Evolutionary conservation across 1,140 invertebrate species (phyloP).

Genomic region (Drosophila carrolli): DNA sequence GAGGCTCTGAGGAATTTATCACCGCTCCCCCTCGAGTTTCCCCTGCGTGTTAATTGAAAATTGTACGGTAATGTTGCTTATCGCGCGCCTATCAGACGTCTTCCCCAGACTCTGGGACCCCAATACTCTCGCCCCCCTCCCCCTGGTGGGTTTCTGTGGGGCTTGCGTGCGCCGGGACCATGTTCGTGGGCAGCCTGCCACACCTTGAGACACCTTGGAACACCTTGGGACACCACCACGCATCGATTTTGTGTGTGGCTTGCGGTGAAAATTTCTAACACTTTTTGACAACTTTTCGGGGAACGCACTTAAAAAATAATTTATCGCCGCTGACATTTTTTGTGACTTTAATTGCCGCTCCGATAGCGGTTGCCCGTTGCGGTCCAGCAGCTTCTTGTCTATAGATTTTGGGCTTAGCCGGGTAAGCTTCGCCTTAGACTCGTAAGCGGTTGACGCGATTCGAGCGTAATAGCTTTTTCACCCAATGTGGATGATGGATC

Average conservation of each 20-base stretch:
- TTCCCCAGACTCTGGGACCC: constrained; percentile 14
- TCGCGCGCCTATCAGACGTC: constrained; percentile 64
- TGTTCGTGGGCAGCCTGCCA: constrained; percentile 58
- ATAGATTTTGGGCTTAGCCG: constrained; percentile 22
- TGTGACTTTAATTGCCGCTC: constrained; percentile 75
- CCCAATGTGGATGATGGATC: constrained; percentile 59
- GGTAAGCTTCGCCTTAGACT: constrained; percentile 54
- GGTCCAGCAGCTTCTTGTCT: constrained; percentile 63
- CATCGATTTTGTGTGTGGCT: constrained; percentile 58
- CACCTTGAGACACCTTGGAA: constrained; percentile 46
- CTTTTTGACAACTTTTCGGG: constrained; percentile 80
- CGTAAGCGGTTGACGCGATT: constrained; percentile 65
- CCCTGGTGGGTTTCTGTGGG: constrained; percentile 28
- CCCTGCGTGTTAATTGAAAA: constrained; percentile 78
- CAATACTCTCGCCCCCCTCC: constrained; percentile 12
- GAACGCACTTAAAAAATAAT: constrained; percentile 78
- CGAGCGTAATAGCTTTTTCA: constrained; percentile 66
- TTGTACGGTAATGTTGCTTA: constrained; percentile 82
- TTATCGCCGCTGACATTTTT: constrained; percentile 79
- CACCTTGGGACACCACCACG: constrained; percentile 41
- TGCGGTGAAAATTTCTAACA: constrained; percentile 76
- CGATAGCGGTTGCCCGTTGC: constrained; percentile 47
- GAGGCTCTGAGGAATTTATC: constrained; percentile 51
- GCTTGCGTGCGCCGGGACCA: constrained; percentile 58
- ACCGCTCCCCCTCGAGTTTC: constrained; percentile 22